A percentile compares a stretch with the other conserved stretches of the same genome.
These are phyloP conservation scores for Ecliptopera silaceata DNA, from an alignment of 2,888 invertebrate species.

Conservation along the genomic window DNA sequence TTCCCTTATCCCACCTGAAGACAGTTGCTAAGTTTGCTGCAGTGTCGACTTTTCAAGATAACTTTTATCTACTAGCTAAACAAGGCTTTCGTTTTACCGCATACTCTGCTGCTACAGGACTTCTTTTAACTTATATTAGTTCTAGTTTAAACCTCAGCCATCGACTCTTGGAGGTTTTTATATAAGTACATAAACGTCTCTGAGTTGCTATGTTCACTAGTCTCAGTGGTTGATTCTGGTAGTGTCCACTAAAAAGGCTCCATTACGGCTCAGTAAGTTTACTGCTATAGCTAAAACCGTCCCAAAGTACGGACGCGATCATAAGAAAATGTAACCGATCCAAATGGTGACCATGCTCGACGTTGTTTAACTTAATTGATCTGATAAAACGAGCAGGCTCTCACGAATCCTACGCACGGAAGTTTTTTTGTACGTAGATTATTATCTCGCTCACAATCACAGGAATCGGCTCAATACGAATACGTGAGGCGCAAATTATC, in stretches of 20 bases:
- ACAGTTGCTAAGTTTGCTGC: constrained; percentile 70
- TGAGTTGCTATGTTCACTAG: too few species aligned
- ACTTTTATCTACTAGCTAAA: constrained; percentile 67
- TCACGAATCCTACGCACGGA: neutral
- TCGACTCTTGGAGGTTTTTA: constrained; percentile 26
- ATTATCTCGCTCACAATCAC: constrained; percentile 7
- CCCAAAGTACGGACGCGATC: neutral
- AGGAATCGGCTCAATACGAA: constrained; percentile 39
- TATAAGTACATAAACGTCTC: neutral
- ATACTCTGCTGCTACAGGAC: constrained; percentile 54
- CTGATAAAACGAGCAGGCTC: neutral
- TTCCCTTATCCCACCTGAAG: constrained; percentile 71
- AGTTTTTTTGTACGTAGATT: constrained; percentile 2
- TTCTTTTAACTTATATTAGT: constrained; percentile 62
- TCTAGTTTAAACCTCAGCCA: constrained; percentile 49
- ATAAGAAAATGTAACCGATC: neutral
- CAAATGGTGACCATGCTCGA: neutral
- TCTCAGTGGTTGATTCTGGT: neutral
- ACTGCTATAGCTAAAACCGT: neutral
- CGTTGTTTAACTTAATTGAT: neutral
- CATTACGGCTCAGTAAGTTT: too few species aligned
- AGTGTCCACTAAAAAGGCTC: neutral
- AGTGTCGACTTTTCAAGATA: constrained; percentile 63
- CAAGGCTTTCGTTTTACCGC: constrained; percentile 65
- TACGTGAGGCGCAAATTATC: constrained; percentile 45